A percentile compares a stretch with the other conserved stretches of the same genome.
phyloP scores from a whole-genome alignment of 2,113 vertebrate genomes.

The Entosphenus tridentatus region DNA sequence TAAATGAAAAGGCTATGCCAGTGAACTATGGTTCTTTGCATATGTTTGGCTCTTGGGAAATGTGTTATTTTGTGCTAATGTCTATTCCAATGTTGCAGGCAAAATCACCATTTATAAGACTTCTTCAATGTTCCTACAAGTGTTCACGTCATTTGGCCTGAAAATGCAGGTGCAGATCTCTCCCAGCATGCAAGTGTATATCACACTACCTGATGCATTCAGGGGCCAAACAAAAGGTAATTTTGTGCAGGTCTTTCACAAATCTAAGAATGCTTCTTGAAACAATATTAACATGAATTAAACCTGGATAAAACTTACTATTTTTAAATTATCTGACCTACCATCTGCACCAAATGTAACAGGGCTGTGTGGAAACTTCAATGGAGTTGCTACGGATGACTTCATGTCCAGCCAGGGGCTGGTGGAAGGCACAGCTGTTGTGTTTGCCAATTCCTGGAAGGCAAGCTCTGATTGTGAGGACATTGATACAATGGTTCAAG shows the following conservation, averaged over 20 bases:
- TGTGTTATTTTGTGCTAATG: no score
- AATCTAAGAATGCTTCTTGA: not conserved
- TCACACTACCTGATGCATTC: constrained; percentile 15
- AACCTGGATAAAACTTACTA: not conserved
- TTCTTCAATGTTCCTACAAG: constrained; percentile 27
- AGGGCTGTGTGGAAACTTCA: constrained; percentile 32
- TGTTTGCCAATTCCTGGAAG: constrained; percentile 23
- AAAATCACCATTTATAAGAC: constrained; percentile 22
- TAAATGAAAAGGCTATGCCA: no score
- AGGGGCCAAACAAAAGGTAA: constrained; percentile 16
- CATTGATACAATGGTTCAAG: constrained; percentile 20
- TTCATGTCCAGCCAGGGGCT: constrained; percentile 23
- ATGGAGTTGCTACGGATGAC: constrained; percentile 24
- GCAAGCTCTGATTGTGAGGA: constrained; percentile 16
- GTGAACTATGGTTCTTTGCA: no score
- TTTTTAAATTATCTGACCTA: no score
- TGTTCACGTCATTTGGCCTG: constrained; percentile 21
- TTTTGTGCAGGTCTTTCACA: not conserved
- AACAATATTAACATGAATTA: not conserved
- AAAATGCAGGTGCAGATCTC: constrained; percentile 24
- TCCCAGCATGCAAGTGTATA: constrained; percentile 27
- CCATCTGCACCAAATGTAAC: no score
- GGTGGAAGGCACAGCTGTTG: constrained; percentile 19
- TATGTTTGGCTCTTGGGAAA: no score
- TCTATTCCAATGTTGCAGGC: constrained; percentile 13